Evolutionary conservation across 2,113 vertebrate species (phyloP).

Genomic region (Cairina moschata): DNA sequence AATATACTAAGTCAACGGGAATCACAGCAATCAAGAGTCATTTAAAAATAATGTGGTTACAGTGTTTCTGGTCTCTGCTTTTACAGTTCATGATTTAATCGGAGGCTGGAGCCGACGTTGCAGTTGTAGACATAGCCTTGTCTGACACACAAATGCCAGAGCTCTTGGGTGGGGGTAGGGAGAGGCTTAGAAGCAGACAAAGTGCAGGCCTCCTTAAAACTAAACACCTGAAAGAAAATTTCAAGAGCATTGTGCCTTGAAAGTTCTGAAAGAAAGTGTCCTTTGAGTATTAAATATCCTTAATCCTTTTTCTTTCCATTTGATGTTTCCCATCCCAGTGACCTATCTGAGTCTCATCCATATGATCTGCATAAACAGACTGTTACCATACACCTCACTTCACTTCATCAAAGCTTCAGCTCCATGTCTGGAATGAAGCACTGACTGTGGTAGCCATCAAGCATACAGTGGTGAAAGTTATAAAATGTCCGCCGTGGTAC

Average conservation of each 20-base stretch:
- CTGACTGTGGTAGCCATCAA: conserved; percentile 74
- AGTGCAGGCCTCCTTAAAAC: conserved; percentile 76
- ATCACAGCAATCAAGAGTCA: not conserved
- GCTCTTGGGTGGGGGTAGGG: conserved; percentile 2
- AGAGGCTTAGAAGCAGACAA: conserved; percentile 67
- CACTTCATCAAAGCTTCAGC: conserved; percentile 76
- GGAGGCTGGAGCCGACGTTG: conserved; percentile 58
- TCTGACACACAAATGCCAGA: conserved; percentile 39
- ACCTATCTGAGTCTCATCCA: conserved; percentile 76
- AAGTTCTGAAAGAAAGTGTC: conserved; percentile 71
- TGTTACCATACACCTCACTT: conserved; percentile 79
- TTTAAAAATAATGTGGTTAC: not conserved
- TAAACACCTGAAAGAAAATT: conserved; percentile 79
- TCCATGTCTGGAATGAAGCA: conserved; percentile 72
- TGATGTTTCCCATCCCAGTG: conserved; percentile 78
- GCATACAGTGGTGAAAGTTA: conserved; percentile 83
- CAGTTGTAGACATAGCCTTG: conserved; percentile 20
- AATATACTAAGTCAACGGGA: not conserved
- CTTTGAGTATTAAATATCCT: conserved; percentile 76
- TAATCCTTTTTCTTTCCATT: conserved; percentile 66
- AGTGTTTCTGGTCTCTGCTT: conserved; percentile 64
- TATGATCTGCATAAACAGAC: conserved; percentile 81
- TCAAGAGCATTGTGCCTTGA: conserved; percentile 63
- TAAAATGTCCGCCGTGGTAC: conserved; percentile 69
- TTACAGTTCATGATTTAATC: conserved; percentile 29